Percentiles rank a stretch among this genome's conserved stretches.
These are phyloP conservation scores for Chelmon rostratus DNA, from an alignment of 2,797 vertebrate species.

Conservation along the genomic window DNA sequence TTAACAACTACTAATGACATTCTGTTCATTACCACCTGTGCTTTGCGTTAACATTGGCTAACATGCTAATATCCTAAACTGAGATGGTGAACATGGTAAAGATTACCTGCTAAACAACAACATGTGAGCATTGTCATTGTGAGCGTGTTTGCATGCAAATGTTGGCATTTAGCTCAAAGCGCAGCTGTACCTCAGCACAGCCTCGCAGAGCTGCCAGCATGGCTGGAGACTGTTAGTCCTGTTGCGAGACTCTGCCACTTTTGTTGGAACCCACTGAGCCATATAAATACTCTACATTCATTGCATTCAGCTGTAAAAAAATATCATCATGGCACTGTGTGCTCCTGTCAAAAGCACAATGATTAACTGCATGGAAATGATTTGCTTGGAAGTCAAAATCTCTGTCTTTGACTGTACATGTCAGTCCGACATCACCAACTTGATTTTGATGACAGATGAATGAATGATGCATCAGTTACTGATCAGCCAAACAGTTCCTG, in stretches of 20 bases:
- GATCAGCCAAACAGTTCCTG: not conserved
- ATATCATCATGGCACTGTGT: not conserved
- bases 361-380: not conserved
- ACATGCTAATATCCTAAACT: too few species aligned
- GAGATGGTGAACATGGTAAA: too few species aligned
- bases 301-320: not conserved
- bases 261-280: not conserved
- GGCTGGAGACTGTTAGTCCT: not conserved
- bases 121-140: too few species aligned
- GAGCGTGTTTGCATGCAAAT: too few species aligned
- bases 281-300: not conserved
- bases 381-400: not conserved
- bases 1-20: too few species aligned
- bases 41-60: too few species aligned
- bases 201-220: not conserved
- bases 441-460: constrained; percentile 10
- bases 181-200: not conserved
- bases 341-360: not conserved
- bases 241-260: not conserved
- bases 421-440: not conserved
- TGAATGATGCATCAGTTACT: not conserved
- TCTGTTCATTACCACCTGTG: too few species aligned
- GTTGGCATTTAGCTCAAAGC: too few species aligned
- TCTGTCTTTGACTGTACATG: not conserved
- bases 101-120: too few species aligned